phyloP scores from a whole-genome alignment of 2,797 vertebrate genomes.

The Pangasius djambal region DNA sequence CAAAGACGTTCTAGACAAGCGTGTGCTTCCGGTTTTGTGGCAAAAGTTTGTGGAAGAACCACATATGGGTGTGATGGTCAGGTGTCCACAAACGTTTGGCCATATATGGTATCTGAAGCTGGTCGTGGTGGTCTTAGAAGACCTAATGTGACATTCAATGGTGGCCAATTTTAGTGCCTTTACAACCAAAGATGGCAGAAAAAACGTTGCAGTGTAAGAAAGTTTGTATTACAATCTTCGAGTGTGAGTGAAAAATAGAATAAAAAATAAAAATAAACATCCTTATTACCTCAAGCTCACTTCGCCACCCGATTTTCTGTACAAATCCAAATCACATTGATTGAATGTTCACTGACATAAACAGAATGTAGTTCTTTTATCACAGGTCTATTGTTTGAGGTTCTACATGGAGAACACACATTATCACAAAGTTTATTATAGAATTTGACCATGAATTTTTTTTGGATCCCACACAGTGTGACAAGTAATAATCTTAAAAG shows the following conservation, averaged over 20 bases:
- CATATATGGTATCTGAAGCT: not conserved
- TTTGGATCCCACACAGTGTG: no score
- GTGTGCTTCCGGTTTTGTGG: not conserved
- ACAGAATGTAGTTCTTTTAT: not conserved
- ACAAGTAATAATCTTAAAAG: no score
- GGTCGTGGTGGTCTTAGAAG: not conserved
- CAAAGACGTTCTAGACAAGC: not conserved
- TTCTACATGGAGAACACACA: not conserved
- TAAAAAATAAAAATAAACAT: no score
- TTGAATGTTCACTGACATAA: not conserved
- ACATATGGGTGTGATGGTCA: not conserved
- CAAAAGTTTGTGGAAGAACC: not conserved
- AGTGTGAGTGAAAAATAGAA: not conserved
- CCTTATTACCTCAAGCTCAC: not conserved
- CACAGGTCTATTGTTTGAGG: not conserved
- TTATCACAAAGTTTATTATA: not conserved
- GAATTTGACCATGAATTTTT: not conserved
- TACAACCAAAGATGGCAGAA: not conserved
- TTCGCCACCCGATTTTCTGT: not conserved
- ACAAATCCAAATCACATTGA: not conserved
- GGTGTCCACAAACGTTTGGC: not conserved
- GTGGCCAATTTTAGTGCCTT: not conserved
- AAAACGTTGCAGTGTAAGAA: not conserved
- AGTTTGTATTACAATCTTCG: not conserved
- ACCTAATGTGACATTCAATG: not conserved